Base-by-base conservation (phyloP, 2,888 invertebrate genomes). In the Conops quadrifasciatus region DNA sequence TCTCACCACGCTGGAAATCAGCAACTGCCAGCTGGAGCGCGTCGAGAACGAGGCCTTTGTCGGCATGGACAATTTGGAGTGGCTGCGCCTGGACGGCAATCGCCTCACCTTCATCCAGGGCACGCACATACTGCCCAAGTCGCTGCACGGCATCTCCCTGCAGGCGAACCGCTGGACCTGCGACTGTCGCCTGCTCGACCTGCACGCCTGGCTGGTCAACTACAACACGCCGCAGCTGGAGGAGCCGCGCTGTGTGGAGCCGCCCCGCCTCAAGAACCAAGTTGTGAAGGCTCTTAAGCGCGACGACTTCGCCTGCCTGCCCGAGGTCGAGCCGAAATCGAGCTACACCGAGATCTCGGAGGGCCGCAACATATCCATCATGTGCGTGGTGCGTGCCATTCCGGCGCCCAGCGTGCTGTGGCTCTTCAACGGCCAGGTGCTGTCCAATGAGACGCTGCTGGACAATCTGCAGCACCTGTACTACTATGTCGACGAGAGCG, bases 161-260 rank as follows among this genome's bases (percentile, higher is more conserved):
- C 92, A 95, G 83, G 92, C 92, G 83, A 96, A 96, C 88, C 92
- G 93, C 76, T 96, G 95, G 96, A 89, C 91, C 77, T 96, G 96
- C 86, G 94, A 95, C 85, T 96, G 96, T 85, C 90, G 91, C 78
- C 88, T 95, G 80, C 87, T 91, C 77, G 91, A 93, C 79, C 87
- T 95, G 80, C 91, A 93, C 81, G 87, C 89, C 75, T 95, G 95
- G 94, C 88, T 96, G 79, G 88, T 89, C 76, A 90, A 90, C 81
- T 91, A 92, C 82, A 92, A 91, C 80, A 91, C 93, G 77, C 93
- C 94, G 11, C 91, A 93, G 81, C 89, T 91, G 43, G 90, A 92
- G 68, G 94, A 94, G 80, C 94, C 94, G 36, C 88, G 90, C 80
- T 95, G 95, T 84, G 88, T 89, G 70, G 88, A 90, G 64, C 95